phyloP scores from a whole-genome alignment of 1,140 invertebrate species.

The Temnothorax nylanderi region DNA sequence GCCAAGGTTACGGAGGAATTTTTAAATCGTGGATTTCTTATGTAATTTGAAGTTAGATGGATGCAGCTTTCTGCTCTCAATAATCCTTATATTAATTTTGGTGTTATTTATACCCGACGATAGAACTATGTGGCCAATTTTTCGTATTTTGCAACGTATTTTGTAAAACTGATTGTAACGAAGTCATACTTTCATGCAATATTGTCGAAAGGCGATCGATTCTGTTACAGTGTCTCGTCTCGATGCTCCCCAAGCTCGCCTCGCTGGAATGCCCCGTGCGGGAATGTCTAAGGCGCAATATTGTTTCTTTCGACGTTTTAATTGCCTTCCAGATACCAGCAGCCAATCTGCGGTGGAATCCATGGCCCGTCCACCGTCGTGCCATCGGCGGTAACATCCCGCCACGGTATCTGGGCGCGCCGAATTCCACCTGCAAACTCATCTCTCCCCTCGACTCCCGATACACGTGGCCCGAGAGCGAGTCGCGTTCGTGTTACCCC shows the following conservation, averaged over 20 bases:
- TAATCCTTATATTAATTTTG: background rate
- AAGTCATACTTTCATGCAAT: background rate
- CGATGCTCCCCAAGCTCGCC: background rate
- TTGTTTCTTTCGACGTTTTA: conserved; percentile 76
- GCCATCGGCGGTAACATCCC: conserved; percentile 55
- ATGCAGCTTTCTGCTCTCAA: background rate
- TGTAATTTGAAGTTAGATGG: background rate
- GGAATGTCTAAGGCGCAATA: conserved; percentile 68
- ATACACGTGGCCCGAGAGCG: conserved; percentile 50
- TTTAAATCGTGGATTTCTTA: conserved; percentile 15
- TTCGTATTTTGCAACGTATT: background rate
- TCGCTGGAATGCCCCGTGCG: conserved; percentile 58
- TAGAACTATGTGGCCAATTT: background rate
- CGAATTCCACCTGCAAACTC: conserved; percentile 66
- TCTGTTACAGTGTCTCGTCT: conserved; percentile 1
- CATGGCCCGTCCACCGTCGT: conserved; percentile 54
- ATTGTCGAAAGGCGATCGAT: conserved; percentile 8
- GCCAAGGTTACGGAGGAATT: background rate
- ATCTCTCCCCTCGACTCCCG: conserved; percentile 14
- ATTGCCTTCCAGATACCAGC: conserved; percentile 68
- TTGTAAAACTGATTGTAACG: background rate
- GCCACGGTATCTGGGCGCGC: conserved; percentile 44
- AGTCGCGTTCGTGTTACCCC: conserved; percentile 48
- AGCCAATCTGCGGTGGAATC: conserved; percentile 54
- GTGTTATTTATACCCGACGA: background rate